Base-by-base conservation (phyloP, 2,888 invertebrate genomes). In the Hartigia nigra region DNA sequence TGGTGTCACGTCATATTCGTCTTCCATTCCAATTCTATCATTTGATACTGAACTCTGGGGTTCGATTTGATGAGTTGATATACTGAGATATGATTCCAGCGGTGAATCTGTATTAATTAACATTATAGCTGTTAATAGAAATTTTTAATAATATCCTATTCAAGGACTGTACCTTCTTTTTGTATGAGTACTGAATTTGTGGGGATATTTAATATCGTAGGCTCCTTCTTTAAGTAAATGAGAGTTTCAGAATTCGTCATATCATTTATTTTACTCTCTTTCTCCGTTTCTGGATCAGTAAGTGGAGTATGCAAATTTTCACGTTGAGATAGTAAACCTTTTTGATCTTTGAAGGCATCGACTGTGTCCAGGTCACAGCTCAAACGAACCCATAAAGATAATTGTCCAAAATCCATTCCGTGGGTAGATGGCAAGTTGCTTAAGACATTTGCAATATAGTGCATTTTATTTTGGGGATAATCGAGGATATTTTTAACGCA, bases 391-490 rank as follows among this genome's bases (percentile, higher is more conserved):
- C 89, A 90, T 3, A 90, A 72, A 2, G 88, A 88, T 39, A 90
- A 80, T 76, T 89, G 86, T 4, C 90, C 90, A 12, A 90, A 87
- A 78, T 84, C 84, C 31, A 77, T 75, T 12, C 82, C 83, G 1
- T 78, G 76, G 32, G 83, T 81, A 69, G 83, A 81, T 5, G 86
- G 77, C 12, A 84, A 76, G 12, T 82, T 76, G 74, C 88, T 84
- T n/a, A 85, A 84, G 72, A 90, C 81, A 4, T 88, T 84, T 0
- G 84, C 82, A 3, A 87, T 82, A 34, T 88, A 90, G 70, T 87
- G 86, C 37, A 89, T 77, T 74, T 90, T 90, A 77, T 87, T 90
- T 76, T 89, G 88, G 0, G 90, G 90, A 84, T 89, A 88, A 79
- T 88, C 86, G 14, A 90, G 77, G 39, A 90, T 87, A 74, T 90